Percentiles rank a stretch among this genome's conserved stretches.
Evolutionary conservation across 2,888 invertebrate genomes (phyloP).

Genomic region (Oscheius onirici): DNA sequence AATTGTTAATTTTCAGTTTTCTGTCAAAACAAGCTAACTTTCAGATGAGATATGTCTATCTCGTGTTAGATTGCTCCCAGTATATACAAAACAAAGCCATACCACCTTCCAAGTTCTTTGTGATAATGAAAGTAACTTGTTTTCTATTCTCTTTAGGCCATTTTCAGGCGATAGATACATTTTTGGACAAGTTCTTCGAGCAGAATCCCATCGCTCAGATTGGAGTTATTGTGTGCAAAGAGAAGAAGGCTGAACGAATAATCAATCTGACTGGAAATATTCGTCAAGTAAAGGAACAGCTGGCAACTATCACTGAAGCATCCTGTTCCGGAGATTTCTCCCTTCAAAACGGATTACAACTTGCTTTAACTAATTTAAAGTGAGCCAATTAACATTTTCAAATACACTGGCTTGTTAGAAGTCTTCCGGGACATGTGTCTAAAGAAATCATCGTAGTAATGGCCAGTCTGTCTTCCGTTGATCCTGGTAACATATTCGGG

Average conservation of each 20-base stretch:
- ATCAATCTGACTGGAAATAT: slow-evolving; percentile 82
- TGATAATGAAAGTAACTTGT: slow-evolving; percentile 45
- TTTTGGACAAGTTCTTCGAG: slow-evolving; percentile 96
- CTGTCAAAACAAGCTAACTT: slow-evolving; percentile 10
- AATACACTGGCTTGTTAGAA: slow-evolving; percentile 71
- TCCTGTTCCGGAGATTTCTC: slow-evolving; percentile 90
- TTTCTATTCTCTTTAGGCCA: neutral
- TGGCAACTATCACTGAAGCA: slow-evolving; percentile 76
- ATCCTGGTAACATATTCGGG: slow-evolving; percentile 88
- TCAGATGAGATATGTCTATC: slow-evolving; percentile 90
- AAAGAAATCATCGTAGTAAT: slow-evolving; percentile 90
- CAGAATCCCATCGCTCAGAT: slow-evolving; percentile 98
- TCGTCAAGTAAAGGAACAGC: slow-evolving; percentile 72
- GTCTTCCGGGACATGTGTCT: slow-evolving; percentile 92
- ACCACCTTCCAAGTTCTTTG: slow-evolving; percentile 80
- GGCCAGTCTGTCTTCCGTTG: slow-evolving; percentile 94
- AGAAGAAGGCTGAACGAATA: slow-evolving; percentile 91
- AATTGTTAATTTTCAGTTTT: slow-evolving; percentile 76
- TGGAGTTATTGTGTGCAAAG: slow-evolving; percentile 88
- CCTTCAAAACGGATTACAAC: slow-evolving; percentile 90
- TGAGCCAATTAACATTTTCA: slow-evolving; percentile 55
- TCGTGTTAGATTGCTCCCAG: slow-evolving; percentile 91
- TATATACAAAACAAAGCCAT: slow-evolving; percentile 94
- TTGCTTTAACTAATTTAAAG: slow-evolving; percentile 85
- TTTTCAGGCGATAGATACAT: slow-evolving; percentile 81